Base-by-base conservation (phyloP, 2,888 invertebrate genomes). In the Apotomis capreana region DNA sequence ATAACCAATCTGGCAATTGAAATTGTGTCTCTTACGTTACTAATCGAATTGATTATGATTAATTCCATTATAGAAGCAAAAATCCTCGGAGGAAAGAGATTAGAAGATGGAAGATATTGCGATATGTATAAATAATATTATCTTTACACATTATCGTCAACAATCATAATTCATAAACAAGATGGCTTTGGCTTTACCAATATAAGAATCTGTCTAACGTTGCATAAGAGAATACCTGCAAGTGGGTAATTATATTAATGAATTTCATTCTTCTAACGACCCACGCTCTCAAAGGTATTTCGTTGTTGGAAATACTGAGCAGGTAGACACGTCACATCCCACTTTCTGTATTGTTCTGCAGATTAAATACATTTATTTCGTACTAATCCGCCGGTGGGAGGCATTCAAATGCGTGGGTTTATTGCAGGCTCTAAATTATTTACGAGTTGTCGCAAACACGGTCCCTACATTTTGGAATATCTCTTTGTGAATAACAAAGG, bases 301-400 rank as follows among this genome's bases (percentile, higher is more conserved):
- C 60, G 46, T 37, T 46, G 15, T 63, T 63, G 69, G 58, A 69
- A 52, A 15, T 46, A 63, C 54, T 51, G 49, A 37, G 36, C 54
- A 57, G 51, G 69, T 63, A 57, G 69, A 57, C 46, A 61, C 57
- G 5, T 59, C n/a, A 46, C 72, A 57, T 49, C 72, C 72, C 71
- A 68, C 72, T 63, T 58, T 63, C 55, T 60, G 61, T 70, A 68
- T 68, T 72, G 72, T 63, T 72, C 52, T 68, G 49, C 9, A 68
- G 68, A 68, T 68, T 68, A 63, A 68, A 59, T 51, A 15, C 46
- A 52, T 71, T 63, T 63, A 58, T 59, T 59, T 63, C 46, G 52
- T 36, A 57, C 57, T 46, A n/a, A 60, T 58, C 57, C 51, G n/a
- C 12, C 52, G 44, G 68, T 72, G 68, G 68, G 63, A 68, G 68